These are phyloP conservation scores for Apamea epomidion DNA, from an alignment of 2,888 invertebrate genomes.

Conservation along the genomic window DNA sequence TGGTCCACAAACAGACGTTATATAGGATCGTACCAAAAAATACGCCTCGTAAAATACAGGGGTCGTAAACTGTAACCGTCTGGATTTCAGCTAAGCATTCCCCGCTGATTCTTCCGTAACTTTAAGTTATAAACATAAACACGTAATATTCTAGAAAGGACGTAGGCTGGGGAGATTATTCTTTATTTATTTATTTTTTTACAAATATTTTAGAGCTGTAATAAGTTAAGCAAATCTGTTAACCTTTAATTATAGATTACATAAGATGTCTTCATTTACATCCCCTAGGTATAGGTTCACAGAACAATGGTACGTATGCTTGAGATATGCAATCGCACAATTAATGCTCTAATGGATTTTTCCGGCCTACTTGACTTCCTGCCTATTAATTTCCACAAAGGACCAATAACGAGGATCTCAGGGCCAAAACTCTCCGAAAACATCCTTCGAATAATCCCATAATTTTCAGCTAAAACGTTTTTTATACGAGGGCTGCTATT, in stretches of 20 bases:
- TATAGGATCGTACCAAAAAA: constrained; percentile 41
- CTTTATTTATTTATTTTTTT: background rate
- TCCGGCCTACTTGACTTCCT: constrained; percentile 43
- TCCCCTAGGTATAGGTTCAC: background rate
- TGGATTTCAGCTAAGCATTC: constrained; percentile 76
- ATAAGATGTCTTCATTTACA: background rate
- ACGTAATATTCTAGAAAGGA: constrained; percentile 60
- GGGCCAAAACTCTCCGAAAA: constrained; percentile 37
- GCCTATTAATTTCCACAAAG: constrained; percentile 56
- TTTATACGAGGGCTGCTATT: constrained; percentile 61
- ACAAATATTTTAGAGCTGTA: background rate
- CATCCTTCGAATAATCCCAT: constrained; percentile 53
- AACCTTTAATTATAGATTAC: background rate
- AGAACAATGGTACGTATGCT: constrained; percentile 38
- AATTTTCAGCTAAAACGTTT: constrained; percentile 61
- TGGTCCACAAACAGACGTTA: constrained; percentile 60
- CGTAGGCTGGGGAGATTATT: background rate
- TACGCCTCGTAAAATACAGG: constrained; percentile 69
- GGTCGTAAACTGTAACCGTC: constrained; percentile 80
- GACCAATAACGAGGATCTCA: constrained; percentile 53
- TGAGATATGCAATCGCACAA: constrained; percentile 52
- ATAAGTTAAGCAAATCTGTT: background rate
- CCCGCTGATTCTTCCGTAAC: constrained; percentile 72
- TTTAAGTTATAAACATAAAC: constrained; percentile 75
- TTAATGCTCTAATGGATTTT: constrained; percentile 50